Base-by-base conservation (phyloP, 2,888 invertebrate genomes). In the Autographa gamma region DNA sequence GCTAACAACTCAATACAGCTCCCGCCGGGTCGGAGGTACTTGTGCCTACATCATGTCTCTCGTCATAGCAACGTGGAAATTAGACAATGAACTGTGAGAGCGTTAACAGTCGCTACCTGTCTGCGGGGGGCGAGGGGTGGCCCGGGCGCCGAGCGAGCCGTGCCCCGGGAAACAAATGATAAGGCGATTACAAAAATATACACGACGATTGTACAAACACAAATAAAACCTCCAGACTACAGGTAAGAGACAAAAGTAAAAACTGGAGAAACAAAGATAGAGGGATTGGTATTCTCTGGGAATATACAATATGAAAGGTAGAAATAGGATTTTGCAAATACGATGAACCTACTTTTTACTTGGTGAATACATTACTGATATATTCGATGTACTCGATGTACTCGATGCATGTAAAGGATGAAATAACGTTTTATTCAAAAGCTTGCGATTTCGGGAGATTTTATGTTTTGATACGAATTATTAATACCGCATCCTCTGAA, bases 31-130 rank as follows among this genome's bases (percentile, higher is more conserved):
- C 61, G 71, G 61, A 64, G 78, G 61, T 69, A 80, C 74, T 74
- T 62, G 61, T 80, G 59, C 70, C 63, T 62, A 60, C 78, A 83
- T 77, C 80, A 73, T 75, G 87, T 90, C 88, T 90, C 89, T 90
- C 89, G 87, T 88, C 90, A 92, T 88, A 82, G 89, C 86, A 89
- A 91, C 88, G 82, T 84, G 79, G 81, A 88, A 88, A 89, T 89
- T 86, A 85, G 87, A 88, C 86, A 86, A 85, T 85, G 83, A 82
- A 77, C 81, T 75, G 78, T 83, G 80, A 79, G 84, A 85, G 81
- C 80, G 84, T 77, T 80, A 85, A 81, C 85, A 85, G 81, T 82
- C 73, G 80, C 76, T 80, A 74, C 73, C 70, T 75, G 71, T 66
- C 72, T 70, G 70, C 18, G 41, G 71, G 78, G 58, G 72, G 77